These are phyloP conservation scores for Bungarus multicinctus DNA, from an alignment of 2,113 vertebrate genomes.

Conservation along the genomic window DNA sequence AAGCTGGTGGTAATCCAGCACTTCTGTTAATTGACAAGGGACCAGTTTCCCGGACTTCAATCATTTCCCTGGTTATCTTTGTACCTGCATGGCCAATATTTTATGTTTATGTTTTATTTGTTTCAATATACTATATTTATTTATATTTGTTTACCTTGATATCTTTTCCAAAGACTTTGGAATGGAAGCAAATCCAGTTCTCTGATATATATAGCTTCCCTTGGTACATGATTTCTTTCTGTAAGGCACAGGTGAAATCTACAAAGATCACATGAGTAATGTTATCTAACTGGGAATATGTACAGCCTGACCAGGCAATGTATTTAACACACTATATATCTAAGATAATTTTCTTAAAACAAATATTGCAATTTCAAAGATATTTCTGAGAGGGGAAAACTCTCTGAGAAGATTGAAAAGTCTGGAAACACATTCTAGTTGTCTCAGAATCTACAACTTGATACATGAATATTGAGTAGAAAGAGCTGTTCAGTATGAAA, in stretches of 20 bases:
- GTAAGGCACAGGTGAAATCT: constrained; percentile 96
- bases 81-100: background rate
- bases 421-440: background rate
- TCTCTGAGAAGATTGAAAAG: background rate
- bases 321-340: background rate
- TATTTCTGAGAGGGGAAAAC: background rate
- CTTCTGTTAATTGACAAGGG: background rate
- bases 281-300: constrained; percentile 11
- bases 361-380: background rate
- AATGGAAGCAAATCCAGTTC: constrained; percentile 97
- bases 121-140: background rate
- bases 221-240: constrained; percentile 96
- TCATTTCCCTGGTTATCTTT: background rate
- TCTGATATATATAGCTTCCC: constrained; percentile 92
- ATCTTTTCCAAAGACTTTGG: constrained; percentile 96
- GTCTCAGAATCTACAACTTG: background rate
- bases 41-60: background rate
- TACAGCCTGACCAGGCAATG: background rate
- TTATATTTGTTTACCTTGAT: constrained; percentile 80
- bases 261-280: constrained; percentile 21
- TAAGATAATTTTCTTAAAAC: background rate
- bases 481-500: background rate
- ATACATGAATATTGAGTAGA: background rate
- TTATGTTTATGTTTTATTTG: background rate
- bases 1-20: background rate